A percentile compares a stretch with the other conserved stretches of the same genome.
Evolutionary conservation across 2,888 invertebrate genomes (phyloP).

Genomic region (Chymomyza fuscimana): DNA sequence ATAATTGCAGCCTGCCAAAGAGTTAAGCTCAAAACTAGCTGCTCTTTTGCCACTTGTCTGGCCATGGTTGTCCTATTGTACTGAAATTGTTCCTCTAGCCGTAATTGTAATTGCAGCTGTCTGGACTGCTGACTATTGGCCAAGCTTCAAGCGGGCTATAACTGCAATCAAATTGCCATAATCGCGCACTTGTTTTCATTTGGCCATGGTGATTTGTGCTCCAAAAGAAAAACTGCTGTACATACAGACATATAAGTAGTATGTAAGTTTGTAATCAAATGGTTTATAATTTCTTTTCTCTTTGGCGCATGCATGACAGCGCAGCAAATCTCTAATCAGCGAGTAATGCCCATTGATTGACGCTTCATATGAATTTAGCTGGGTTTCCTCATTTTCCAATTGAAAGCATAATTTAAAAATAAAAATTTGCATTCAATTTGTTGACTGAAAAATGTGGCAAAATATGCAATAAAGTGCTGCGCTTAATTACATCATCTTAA

Average conservation of each 20-base stretch:
- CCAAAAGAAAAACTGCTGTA: conserved; percentile 45
- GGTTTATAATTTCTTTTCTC: background rate
- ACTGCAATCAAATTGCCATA: conserved; percentile 60
- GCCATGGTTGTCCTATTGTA: background rate
- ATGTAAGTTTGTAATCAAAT: conserved; percentile 1
- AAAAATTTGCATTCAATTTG: background rate
- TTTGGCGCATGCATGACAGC: conserved; percentile 1
- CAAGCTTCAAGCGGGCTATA: conserved; percentile 44
- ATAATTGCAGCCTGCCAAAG: conserved; percentile 36
- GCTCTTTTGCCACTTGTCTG: background rate
- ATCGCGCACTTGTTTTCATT: conserved; percentile 52
- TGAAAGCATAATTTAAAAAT: background rate
- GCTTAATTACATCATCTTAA: conserved; percentile 6
- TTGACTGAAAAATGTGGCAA: background rate
- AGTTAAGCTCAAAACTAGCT: conserved; percentile 4
- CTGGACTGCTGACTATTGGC: conserved; percentile 18
- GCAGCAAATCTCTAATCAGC: background rate
- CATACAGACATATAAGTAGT: background rate
- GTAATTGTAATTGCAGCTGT: conserved; percentile 42
- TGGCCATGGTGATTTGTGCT: conserved; percentile 50
- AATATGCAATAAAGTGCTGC: background rate
- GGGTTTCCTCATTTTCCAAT: conserved; percentile 5
- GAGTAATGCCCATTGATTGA: background rate
- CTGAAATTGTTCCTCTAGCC: conserved; percentile 17
- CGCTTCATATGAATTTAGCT: background rate